Conservation (phyloP, 2,888 invertebrate genomes). For the Ptychoptera contaminata region DNA sequence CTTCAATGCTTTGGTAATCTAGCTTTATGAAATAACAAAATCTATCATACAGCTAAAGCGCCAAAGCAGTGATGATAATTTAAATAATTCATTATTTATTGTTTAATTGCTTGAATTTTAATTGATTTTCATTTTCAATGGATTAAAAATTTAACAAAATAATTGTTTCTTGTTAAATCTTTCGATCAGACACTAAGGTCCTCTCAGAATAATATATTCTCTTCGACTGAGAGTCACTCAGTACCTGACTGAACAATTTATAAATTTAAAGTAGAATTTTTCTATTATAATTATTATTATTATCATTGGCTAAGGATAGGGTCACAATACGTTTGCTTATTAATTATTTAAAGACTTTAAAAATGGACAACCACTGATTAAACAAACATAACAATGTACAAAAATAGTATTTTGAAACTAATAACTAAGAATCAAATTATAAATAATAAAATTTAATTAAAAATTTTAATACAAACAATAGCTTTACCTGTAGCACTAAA, state of each 20-base stretch:
- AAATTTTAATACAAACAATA: not conserved
- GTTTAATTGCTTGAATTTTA: not conserved
- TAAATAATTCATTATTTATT: too few relatives aligned
- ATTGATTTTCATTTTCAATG: not conserved
- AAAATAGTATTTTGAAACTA: not conserved
- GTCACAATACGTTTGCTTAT: too few relatives aligned
- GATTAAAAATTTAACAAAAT: not conserved
- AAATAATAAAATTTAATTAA: not conserved
- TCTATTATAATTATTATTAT: too few relatives aligned
- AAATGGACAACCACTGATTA: not conserved
- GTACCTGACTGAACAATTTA: conserved; percentile 46
- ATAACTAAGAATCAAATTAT: not conserved
- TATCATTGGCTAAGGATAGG: too few relatives aligned
- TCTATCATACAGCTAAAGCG: conserved; percentile 77
- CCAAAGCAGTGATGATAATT: conserved; percentile 52
- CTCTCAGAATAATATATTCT: conserved; percentile 26
- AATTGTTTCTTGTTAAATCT: conserved; percentile 10
- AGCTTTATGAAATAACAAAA: conserved; percentile 67
- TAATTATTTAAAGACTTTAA: not conserved
- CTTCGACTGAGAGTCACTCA: conserved; percentile 67
- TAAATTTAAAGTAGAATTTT: too few relatives aligned
- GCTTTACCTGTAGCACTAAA: conserved; percentile 30
- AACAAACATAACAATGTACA: not conserved
- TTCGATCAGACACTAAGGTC: conserved; percentile 28
- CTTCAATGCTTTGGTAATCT: conserved; percentile 82